A percentile compares a stretch with the other conserved stretches of the same genome.
Evolutionary conservation across 2,113 vertebrate genomes (phyloP).

Genomic region (Cavia aperea): DNA sequence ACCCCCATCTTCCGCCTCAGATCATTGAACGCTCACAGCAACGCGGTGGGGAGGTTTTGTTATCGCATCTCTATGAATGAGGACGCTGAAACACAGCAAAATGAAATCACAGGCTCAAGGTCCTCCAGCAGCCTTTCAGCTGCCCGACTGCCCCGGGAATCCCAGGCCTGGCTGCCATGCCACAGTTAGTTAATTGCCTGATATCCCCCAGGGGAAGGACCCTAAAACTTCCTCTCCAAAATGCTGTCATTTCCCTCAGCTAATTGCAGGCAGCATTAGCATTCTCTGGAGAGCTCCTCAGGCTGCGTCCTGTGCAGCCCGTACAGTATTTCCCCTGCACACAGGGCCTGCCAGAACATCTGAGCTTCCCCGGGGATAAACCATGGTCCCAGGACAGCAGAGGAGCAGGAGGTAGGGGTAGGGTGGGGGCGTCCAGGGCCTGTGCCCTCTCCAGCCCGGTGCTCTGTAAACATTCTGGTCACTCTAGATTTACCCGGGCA

Average conservation of each 20-base stretch:
- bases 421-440: rapidly evolving
- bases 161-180: neutral
- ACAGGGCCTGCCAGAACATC: neutral
- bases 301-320: neutral
- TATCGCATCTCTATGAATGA: neutral
- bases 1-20: neutral
- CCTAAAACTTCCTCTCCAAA: neutral
- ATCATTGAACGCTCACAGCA: neutral
- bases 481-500: neutral
- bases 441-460: neutral
- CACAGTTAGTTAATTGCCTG: neutral
- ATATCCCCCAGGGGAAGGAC: neutral
- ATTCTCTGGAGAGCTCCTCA: neutral
- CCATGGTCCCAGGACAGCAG: neutral
- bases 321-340: too few relatives aligned
- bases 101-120: neutral
- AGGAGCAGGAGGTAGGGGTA: too few relatives aligned
- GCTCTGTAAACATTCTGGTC: neutral
- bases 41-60: neutral
- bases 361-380: neutral
- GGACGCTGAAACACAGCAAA: neutral
- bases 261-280: neutral
- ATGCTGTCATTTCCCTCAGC: neutral
- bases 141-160: neutral
- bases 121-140: neutral